A percentile compares a stretch with the other conserved stretches of the same genome.
Conservation (phyloP, 2,888 invertebrate genomes). For the Catocala sponsa region DNA sequence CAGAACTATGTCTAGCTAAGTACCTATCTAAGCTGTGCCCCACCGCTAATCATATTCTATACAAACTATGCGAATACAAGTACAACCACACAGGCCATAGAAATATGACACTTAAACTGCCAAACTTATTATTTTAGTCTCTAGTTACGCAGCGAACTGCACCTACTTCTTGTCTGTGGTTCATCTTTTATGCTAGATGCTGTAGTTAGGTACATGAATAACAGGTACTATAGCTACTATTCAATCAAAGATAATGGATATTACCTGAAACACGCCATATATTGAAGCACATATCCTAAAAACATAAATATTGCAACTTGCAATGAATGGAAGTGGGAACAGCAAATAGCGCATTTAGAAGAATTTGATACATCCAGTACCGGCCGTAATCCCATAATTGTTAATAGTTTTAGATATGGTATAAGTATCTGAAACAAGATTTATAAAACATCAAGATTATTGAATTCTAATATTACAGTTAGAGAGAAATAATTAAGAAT, state of each 20-base stretch:
- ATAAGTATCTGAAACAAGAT: slow-evolving; percentile 89
- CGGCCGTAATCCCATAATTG: slow-evolving; percentile 92
- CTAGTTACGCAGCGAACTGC: too few species aligned
- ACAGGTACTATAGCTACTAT: too few species aligned
- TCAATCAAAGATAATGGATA: not conserved
- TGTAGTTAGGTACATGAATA: too few species aligned
- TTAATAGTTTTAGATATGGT: slow-evolving; percentile 92
- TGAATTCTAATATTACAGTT: not conserved
- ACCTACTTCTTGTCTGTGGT: too few species aligned
- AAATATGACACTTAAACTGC: too few species aligned
- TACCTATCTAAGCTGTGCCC: too few species aligned
- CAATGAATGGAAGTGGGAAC: slow-evolving; percentile 91
- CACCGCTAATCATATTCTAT: too few species aligned
- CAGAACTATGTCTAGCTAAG: too few species aligned
- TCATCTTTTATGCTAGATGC: too few species aligned
- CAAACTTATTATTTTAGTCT: too few species aligned
- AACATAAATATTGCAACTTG: slow-evolving; percentile 90
- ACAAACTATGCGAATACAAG: too few species aligned
- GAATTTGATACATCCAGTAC: slow-evolving; percentile 89
- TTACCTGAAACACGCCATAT: slow-evolving; percentile 93
- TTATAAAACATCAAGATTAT: not conserved
- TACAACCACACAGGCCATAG: too few species aligned
- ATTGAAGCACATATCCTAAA: slow-evolving; percentile 92
- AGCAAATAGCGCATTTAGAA: slow-evolving; percentile 87
- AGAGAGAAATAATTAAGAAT: not conserved